phyloP scores from a whole-genome alignment of 1,140 invertebrate species.

The Holotrichia oblita region DNA sequence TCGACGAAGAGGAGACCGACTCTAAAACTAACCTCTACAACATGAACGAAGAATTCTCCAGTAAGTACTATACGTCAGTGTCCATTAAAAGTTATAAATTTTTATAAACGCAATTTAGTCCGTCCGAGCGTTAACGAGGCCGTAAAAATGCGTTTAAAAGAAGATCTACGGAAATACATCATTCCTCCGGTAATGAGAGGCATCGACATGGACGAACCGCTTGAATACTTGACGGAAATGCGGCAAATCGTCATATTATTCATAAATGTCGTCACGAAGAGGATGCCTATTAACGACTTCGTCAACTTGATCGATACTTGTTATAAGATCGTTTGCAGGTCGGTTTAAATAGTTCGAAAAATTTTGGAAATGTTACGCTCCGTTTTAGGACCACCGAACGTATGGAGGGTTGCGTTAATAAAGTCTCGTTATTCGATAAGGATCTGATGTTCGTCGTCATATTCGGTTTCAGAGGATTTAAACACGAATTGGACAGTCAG shows the following conservation, averaged over 20 bases:
- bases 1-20: slow-evolving; percentile 34
- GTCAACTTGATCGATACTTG: slow-evolving; percentile 64
- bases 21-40: slow-evolving; percentile 24
- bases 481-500: slow-evolving; percentile 73
- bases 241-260: slow-evolving; percentile 75
- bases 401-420: slow-evolving; percentile 74
- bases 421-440: slow-evolving; percentile 78
- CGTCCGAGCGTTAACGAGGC: slow-evolving; percentile 64
- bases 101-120: slow-evolving; percentile 57
- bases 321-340: slow-evolving; percentile 69
- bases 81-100: no score
- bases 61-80: no score
- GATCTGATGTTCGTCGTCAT: slow-evolving; percentile 77
- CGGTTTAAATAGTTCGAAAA: slow-evolving; percentile 40
- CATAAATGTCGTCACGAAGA: slow-evolving; percentile 67
- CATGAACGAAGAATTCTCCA: slow-evolving; percentile 40
- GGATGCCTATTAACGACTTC: slow-evolving; percentile 59
- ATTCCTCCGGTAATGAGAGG: slow-evolving; percentile 68
- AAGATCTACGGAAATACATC: slow-evolving; percentile 66
- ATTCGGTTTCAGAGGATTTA: slow-evolving; percentile 74
- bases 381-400: slow-evolving; percentile 62
- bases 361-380: no score
- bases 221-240: slow-evolving; percentile 77
- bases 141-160: slow-evolving; percentile 57
- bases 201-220: slow-evolving; percentile 70